These are phyloP conservation scores for Eutolmus rufibarbis DNA, from an alignment of 2,888 invertebrate species.

Conservation along the genomic window DNA sequence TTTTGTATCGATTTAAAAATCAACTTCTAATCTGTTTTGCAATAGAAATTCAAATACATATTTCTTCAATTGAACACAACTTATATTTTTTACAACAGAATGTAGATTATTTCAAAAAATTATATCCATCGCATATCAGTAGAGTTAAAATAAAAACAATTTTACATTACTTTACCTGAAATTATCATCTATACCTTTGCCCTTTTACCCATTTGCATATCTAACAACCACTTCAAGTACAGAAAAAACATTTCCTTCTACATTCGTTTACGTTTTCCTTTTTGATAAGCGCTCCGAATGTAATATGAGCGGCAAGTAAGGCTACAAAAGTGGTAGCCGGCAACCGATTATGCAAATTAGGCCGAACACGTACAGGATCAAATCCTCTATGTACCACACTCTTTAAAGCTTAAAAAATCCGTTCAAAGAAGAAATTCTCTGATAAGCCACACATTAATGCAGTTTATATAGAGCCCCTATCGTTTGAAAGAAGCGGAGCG, in stretches of 20 bases:
- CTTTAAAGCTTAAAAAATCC: neutral
- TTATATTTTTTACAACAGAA: too few species aligned
- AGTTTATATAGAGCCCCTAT: neutral
- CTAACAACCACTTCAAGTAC: neutral
- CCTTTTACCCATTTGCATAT: neutral
- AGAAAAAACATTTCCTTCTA: neutral
- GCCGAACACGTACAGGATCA: neutral
- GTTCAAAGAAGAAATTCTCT: neutral
- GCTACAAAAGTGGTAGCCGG: neutral
- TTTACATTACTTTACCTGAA: neutral
- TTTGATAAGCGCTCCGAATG: neutral
- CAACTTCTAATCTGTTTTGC: too few species aligned
- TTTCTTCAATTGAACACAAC: too few species aligned
- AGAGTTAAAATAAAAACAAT: neutral
- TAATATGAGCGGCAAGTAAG: neutral
- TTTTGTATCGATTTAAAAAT: too few species aligned
- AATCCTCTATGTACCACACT: neutral
- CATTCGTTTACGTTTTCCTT: neutral
- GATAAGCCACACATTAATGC: neutral
- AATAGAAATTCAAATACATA: too few species aligned
- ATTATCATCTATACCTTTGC: neutral
- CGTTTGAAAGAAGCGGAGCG: neutral
- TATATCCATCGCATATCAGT: neutral
- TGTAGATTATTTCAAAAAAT: neutral
- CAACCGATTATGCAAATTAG: neutral